Evolutionary conservation across 64 coral and sea anemone species (phyloP).

Genomic region (Montipora efflorescens): DNA sequence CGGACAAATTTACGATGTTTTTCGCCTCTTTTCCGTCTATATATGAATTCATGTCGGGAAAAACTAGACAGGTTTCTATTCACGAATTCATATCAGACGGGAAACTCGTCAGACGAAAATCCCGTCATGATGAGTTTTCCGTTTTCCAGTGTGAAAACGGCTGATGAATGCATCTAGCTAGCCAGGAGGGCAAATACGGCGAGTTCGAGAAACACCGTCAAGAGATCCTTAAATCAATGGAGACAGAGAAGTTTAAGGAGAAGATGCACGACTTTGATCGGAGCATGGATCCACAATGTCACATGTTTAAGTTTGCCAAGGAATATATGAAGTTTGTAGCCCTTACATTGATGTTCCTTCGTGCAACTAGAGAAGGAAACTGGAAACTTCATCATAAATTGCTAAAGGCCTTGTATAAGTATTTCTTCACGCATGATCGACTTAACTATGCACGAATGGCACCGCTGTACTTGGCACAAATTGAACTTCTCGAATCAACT

Average conservation of each 20-base stretch:
- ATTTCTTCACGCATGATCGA: slow-evolving; percentile 54
- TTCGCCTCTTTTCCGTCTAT: too few relatives aligned
- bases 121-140: too few relatives aligned
- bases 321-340: slow-evolving; percentile 16
- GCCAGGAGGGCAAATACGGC: slow-evolving; percentile 20
- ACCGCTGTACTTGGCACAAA: slow-evolving; percentile 49
- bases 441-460: slow-evolving; percentile 48
- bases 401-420: slow-evolving; percentile 41
- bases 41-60: too few relatives aligned
- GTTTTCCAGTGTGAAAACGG: too few relatives aligned
- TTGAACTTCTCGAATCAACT: slow-evolving; percentile 14
- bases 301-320: slow-evolving; percentile 25
- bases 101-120: too few relatives aligned
- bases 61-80: too few relatives aligned
- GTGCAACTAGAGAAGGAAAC: slow-evolving; percentile 27
- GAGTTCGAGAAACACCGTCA: slow-evolving; percentile 10
- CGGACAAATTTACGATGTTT: too few relatives aligned
- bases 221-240: slow-evolving; percentile 17
- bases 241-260: slow-evolving; percentile 32
- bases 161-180: slow-evolving; percentile 1
- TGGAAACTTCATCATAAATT: slow-evolving; percentile 60
- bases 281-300: slow-evolving; percentile 24
- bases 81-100: too few relatives aligned
- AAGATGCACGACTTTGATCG: slow-evolving; percentile 22
- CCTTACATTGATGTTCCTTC: slow-evolving; percentile 24